Conservation (phyloP, 2,113 vertebrate genomes). For the Corynorhinus townsendii region DNA sequence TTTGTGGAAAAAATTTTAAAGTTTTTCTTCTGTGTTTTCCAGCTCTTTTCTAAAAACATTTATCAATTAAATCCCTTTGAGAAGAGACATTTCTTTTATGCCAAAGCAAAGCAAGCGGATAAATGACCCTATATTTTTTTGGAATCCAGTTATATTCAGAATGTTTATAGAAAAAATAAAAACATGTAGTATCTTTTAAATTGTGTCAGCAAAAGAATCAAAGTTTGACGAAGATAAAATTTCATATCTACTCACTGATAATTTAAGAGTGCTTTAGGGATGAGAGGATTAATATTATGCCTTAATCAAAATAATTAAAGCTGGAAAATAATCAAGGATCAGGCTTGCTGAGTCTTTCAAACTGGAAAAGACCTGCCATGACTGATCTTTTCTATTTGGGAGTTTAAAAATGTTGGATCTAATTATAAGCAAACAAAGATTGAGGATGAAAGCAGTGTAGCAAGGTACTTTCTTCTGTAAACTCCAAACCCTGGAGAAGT, state of each 20-base stretch:
- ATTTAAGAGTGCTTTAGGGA: not conserved
- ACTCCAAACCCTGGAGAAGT: not conserved
- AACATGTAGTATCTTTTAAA: not conserved
- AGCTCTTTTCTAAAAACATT: not conserved
- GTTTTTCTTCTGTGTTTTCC: not conserved
- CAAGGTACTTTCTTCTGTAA: not conserved
- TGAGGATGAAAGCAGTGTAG: constrained; percentile 2
- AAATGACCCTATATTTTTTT: not conserved
- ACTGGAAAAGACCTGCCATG: not conserved
- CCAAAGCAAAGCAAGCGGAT: not conserved
- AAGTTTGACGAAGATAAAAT: not conserved
- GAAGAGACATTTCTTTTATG: not conserved
- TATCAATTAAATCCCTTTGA: not conserved
- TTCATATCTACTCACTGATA: not conserved
- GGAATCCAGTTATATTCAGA: not conserved
- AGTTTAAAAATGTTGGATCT: not conserved
- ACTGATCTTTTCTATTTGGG: not conserved
- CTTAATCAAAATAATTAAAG: constrained; percentile 38
- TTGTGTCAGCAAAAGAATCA: not conserved
- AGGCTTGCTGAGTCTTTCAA: constrained; percentile 2
- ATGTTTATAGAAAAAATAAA: not conserved
- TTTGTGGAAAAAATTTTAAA: not conserved
- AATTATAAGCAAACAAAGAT: constrained; percentile 14
- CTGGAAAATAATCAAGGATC: constrained; percentile 8
- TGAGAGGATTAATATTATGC: not conserved